phyloP scores from a whole-genome alignment of 2,113 vertebrate species.

The Colius striatus region DNA sequence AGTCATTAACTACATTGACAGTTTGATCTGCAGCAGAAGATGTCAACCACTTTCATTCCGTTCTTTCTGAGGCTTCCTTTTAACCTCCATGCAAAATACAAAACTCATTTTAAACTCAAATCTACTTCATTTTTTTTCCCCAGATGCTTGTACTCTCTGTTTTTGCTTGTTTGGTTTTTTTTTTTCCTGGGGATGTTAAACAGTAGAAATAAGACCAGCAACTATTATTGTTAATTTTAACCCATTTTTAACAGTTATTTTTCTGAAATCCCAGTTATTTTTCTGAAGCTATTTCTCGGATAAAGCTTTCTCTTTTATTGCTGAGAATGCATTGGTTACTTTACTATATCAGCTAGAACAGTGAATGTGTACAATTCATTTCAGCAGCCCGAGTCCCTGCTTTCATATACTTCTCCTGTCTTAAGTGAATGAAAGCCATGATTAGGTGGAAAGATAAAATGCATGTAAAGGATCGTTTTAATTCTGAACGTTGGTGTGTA shows the following conservation, averaged over 20 bases:
- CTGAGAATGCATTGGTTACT: neutral
- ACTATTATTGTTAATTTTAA: neutral
- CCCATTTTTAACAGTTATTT: neutral
- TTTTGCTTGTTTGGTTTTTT: neutral
- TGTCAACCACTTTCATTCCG: accelerated
- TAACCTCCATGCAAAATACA: neutral
- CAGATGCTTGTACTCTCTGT: neutral
- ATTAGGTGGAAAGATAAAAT: neutral
- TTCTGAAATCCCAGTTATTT: neutral
- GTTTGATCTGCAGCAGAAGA: neutral
- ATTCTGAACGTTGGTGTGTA: neutral
- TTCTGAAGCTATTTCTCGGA: neutral
- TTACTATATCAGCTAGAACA: neutral
- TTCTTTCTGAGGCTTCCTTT: neutral
- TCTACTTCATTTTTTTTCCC: neutral
- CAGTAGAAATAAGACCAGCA: neutral
- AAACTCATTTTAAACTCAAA: neutral
- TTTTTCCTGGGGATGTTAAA: neutral
- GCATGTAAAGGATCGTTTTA: neutral
- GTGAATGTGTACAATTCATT: neutral
- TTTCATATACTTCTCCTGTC: neutral
- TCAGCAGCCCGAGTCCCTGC: neutral
- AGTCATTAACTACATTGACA: neutral
- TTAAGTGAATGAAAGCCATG: neutral
- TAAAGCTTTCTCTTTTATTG: neutral